Evolutionary conservation across 2,113 vertebrate genomes (phyloP).

Genomic region (Oreocharis arfaki): DNA sequence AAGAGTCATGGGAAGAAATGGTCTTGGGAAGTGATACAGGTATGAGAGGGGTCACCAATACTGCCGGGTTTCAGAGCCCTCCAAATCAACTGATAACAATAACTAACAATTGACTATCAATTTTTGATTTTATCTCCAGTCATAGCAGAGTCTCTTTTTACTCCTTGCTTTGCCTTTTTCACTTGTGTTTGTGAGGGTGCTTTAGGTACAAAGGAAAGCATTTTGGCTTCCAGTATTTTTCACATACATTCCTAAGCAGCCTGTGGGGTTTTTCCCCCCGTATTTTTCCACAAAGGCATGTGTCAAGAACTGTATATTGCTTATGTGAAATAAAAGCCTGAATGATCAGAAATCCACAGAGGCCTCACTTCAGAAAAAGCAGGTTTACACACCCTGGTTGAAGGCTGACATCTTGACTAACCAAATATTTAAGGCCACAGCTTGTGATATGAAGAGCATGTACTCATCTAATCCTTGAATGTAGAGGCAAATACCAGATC

Average conservation of each 20-base stretch:
- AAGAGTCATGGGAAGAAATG: neutral
- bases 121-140: neutral
- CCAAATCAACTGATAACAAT: neutral
- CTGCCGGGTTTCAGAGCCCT: neutral
- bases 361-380: neutral
- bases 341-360: neutral
- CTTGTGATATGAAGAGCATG: neutral
- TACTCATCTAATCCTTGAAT: neutral
- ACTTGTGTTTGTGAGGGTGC: neutral
- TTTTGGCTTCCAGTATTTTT: neutral
- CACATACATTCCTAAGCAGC: neutral
- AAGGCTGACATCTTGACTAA: neutral
- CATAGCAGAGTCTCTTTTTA: neutral
- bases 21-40: accelerated
- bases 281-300: neutral
- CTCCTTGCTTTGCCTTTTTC: neutral
- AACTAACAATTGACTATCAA: neutral
- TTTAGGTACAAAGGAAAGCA: neutral
- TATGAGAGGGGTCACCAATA: neutral
- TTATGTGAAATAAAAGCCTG: neutral
- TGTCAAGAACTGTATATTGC: neutral
- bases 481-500: neutral
- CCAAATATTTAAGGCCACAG: neutral
- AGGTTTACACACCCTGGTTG: neutral
- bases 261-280: accelerated